Evolutionary conservation across 2,888 invertebrate genomes (phyloP).

Genomic region (Pollenia amentaria): DNA sequence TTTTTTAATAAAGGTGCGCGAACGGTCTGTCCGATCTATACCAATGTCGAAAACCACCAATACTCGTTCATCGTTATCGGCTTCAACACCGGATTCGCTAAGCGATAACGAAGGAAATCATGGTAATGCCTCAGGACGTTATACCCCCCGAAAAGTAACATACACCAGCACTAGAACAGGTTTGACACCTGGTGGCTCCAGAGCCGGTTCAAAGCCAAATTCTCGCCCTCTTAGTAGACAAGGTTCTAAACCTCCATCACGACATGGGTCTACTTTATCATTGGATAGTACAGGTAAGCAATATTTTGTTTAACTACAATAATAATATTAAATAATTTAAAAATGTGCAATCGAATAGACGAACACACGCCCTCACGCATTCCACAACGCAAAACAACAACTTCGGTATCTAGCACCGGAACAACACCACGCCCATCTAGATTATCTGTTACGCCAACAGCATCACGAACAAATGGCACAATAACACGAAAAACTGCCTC

Average conservation of each 20-base stretch:
- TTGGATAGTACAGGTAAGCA: conserved; percentile 93
- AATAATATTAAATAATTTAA: not conserved
- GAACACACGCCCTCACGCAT: conserved; percentile 90
- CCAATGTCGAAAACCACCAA: conserved; percentile 92
- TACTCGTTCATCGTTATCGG: conserved; percentile 90
- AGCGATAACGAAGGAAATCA: conserved; percentile 91
- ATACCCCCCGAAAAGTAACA: conserved; percentile 88
- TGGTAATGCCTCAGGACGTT: conserved; percentile 85
- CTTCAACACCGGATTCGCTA: conserved; percentile 94
- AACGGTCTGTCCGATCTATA: conserved; percentile 95
- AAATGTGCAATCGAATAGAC: conserved; percentile 75
- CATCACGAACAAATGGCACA: conserved; percentile 87
- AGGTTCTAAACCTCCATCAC: conserved; percentile 96
- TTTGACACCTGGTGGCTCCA: conserved; percentile 91
- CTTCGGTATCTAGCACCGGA: conserved; percentile 85
- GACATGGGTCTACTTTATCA: conserved; percentile 96
- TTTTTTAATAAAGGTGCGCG: conserved; percentile 90
- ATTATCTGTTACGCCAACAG: conserved; percentile 86
- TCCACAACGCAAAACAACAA: conserved; percentile 89
- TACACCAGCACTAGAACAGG: conserved; percentile 86
- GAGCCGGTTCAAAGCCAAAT: conserved; percentile 91
- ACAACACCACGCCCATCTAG: conserved; percentile 86
- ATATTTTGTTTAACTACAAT: not conserved
- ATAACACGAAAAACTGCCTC: conserved; percentile 89
- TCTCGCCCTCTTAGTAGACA: conserved; percentile 94